Evolutionary conservation across 2,113 vertebrate genomes (phyloP).

Genomic region (Orcinus orca): DNA sequence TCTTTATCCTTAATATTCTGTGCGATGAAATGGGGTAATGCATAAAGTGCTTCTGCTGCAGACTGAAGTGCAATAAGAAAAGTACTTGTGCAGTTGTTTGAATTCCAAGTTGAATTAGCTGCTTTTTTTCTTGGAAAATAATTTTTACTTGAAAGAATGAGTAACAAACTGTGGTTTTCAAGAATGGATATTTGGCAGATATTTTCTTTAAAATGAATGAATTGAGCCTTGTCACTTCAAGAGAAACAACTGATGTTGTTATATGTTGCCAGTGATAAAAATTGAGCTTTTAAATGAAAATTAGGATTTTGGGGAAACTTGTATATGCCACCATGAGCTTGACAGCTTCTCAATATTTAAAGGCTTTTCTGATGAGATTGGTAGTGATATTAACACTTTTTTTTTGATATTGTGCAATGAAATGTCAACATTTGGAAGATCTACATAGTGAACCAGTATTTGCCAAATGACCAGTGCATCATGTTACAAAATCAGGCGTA

Average conservation of each 20-base stretch:
- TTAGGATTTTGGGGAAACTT: conserved; percentile 31
- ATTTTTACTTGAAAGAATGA: conserved; percentile 11
- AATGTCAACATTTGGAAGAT: conserved; percentile 12
- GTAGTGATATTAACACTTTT: not conserved
- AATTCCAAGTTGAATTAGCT: not conserved
- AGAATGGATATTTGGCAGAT: conserved; percentile 35
- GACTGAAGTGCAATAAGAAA: not conserved
- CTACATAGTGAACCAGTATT: not conserved
- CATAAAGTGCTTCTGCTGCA: not conserved
- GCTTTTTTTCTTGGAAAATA: not conserved
- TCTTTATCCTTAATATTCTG: not conserved
- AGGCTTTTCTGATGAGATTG: conserved; percentile 15
- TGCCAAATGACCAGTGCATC: not conserved
- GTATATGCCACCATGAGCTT: not conserved
- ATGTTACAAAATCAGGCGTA: not conserved
- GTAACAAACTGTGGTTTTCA: not conserved
- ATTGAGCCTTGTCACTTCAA: not conserved
- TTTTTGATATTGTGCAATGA: not conserved
- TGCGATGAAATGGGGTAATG: not conserved
- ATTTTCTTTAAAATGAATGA: conserved; percentile 52
- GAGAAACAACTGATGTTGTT: not conserved
- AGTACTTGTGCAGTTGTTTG: not conserved
- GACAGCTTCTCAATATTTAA: conserved; percentile 7
- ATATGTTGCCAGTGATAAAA: conserved; percentile 21
- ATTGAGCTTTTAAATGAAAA: conserved; percentile 50